phyloP scores from a whole-genome alignment of 2,113 vertebrate genomes.

The Ceratotherium simum region DNA sequence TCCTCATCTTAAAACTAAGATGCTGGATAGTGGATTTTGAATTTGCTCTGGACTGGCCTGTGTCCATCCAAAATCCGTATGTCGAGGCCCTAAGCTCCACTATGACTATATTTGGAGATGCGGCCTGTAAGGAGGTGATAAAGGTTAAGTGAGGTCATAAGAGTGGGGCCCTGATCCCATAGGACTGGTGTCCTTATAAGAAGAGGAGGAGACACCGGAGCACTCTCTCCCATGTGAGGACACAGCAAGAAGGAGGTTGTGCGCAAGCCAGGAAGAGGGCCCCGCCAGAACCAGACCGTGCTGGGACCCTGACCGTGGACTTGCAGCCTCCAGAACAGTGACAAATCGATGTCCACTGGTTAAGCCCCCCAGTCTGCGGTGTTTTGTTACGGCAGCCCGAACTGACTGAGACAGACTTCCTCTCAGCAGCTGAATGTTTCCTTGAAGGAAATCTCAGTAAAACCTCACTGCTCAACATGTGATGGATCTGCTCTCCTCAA shows the following conservation, averaged over 20 bases:
- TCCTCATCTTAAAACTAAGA: background rate
- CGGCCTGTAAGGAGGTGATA: background rate
- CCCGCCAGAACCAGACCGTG: background rate
- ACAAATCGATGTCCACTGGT: accelerated
- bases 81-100: background rate
- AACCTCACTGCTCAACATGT: accelerated
- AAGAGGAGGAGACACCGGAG: background rate
- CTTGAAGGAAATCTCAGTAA: background rate
- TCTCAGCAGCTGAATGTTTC: background rate
- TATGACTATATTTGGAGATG: background rate
- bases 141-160: background rate
- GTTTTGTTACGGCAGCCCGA: accelerated
- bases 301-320: background rate
- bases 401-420: background rate
- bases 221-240: background rate
- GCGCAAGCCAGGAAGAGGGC: background rate
- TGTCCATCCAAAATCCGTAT: background rate
- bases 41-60: background rate
- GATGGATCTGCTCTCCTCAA: too few species aligned
- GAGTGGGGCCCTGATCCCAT: too few species aligned
- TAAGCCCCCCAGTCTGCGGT: accelerated
- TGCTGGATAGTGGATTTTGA: background rate
- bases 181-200: background rate
- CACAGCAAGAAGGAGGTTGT: background rate
- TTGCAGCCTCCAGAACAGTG: background rate